Conservation (phyloP, 2,888 invertebrate species). For the Macrosiphum euphorbiae region DNA sequence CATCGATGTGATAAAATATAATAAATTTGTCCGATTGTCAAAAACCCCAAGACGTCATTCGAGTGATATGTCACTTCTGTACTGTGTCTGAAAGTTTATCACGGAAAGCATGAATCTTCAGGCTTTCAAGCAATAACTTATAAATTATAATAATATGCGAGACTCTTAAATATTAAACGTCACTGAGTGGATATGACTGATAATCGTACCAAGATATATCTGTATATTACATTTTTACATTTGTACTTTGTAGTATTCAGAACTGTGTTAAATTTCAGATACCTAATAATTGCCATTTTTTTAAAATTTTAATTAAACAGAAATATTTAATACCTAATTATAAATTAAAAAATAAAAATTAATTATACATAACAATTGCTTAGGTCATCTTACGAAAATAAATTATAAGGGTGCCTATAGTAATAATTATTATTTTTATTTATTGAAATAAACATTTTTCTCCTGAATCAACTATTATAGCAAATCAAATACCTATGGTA, state of each 20-base stretch:
- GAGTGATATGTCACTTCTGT: not conserved
- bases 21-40: not conserved
- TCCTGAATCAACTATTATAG: not conserved
- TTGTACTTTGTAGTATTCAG: not conserved
- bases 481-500: not conserved
- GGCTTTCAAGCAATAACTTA: not conserved
- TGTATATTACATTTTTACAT: not conserved
- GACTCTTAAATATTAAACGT: not conserved
- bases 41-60: not conserved
- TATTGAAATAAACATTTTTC: not conserved
- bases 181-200: not conserved
- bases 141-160: not conserved
- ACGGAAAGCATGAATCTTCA: not conserved
- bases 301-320: not conserved
- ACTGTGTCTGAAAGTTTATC: not conserved
- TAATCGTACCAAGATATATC: not conserved
- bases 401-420: not conserved
- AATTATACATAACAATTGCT: not conserved
- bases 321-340: not conserved
- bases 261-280: not conserved
- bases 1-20: not conserved
- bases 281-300: not conserved
- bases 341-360: not conserved
- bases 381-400: not conserved
- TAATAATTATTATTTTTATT: not conserved